Conservation (phyloP, 1,140 invertebrate species). For the Trypoxylus dichotomus region DNA sequence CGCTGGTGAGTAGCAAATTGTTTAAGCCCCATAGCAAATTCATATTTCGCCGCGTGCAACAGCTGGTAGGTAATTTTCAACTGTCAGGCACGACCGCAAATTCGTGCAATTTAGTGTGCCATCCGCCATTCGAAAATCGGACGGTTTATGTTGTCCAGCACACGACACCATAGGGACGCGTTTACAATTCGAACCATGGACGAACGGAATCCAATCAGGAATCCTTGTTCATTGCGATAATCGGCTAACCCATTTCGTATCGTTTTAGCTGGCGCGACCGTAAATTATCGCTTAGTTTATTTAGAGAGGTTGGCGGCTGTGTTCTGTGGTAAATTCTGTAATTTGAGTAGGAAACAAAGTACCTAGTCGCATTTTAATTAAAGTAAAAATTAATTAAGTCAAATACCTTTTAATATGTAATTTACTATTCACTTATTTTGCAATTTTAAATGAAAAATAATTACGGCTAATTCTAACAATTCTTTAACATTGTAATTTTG, state of each 20-base stretch:
- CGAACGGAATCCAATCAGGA: not conserved
- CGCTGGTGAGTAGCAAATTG: not conserved
- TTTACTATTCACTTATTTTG: too few relatives aligned
- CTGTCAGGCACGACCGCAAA: constrained; percentile 11
- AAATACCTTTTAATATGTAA: too few relatives aligned
- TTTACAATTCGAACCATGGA: not conserved
- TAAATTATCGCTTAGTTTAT: not conserved
- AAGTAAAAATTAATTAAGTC: too few relatives aligned
- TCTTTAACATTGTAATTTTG: too few relatives aligned
- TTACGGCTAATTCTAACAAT: too few relatives aligned
- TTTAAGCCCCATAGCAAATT: not conserved
- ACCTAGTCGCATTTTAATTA: not conserved
- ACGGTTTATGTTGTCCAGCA: not conserved
- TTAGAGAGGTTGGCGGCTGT: not conserved
- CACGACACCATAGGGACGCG: not conserved
- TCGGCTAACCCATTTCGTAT: not conserved
- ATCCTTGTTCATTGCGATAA: not conserved
- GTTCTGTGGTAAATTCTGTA: not conserved
- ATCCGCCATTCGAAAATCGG: not conserved
- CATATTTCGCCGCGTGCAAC: not conserved
- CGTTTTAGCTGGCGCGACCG: not conserved
- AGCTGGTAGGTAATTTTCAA: not conserved
- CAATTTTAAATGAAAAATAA: too few relatives aligned
- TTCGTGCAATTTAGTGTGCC: not conserved
- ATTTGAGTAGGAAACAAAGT: not conserved